phyloP scores from a whole-genome alignment of 2,113 vertebrate genomes.

The Cercopithecus mona region DNA sequence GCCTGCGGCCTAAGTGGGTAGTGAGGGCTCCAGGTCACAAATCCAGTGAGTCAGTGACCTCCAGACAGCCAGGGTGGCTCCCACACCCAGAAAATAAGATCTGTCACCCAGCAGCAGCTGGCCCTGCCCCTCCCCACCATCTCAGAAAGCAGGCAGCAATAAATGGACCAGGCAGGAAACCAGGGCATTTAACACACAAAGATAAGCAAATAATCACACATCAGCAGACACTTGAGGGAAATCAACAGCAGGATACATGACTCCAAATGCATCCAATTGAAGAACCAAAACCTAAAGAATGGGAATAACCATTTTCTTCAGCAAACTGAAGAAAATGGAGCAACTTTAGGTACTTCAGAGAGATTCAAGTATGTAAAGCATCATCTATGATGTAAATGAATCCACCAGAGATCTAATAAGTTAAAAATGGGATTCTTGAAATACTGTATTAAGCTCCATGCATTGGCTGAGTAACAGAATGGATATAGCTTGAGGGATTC shows the following conservation, averaged over 20 bases:
- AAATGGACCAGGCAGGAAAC: neutral
- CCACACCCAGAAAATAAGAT: neutral
- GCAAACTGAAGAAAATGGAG: too few relatives aligned
- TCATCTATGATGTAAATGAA: accelerated
- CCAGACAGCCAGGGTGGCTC: neutral
- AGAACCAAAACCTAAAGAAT: accelerated
- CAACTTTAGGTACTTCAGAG: accelerated
- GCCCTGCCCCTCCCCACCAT: too few relatives aligned
- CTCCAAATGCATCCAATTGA: accelerated
- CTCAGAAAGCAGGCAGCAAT: accelerated
- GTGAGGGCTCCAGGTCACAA: neutral
- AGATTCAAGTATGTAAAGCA: accelerated
- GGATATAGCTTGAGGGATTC: accelerated
- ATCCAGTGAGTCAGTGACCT: neutral
- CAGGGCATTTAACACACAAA: neutral
- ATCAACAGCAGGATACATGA: accelerated
- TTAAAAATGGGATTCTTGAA: neutral
- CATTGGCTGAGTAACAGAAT: neutral
- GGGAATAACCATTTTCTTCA: too few relatives aligned
- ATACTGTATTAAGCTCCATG: accelerated
- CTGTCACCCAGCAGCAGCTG: neutral
- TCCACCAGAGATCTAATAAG: neutral
- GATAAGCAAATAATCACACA: neutral
- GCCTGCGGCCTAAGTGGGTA: neutral
- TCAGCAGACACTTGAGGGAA: neutral